phyloP scores from a whole-genome alignment of 2,797 vertebrate species.

The Karalla daura region DNA sequence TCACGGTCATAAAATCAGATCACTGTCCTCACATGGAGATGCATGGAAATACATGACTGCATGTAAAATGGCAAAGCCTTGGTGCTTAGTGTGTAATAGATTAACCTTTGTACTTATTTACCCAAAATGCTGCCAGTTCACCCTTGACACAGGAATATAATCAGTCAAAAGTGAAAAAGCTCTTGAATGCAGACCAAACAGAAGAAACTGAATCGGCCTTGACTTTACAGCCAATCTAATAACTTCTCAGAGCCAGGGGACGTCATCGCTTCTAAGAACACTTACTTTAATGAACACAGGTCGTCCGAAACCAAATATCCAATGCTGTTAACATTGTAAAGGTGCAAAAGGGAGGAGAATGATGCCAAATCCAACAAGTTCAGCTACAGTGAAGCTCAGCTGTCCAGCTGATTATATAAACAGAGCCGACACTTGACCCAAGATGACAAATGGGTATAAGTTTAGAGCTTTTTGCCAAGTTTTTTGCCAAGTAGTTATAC shows the following conservation, averaged over 20 bases:
- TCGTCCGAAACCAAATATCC: not conserved
- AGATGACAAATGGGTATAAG: too few relatives aligned
- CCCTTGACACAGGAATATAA: not conserved
- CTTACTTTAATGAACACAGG: not conserved
- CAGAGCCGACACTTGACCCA: not conserved
- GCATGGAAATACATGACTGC: not conserved
- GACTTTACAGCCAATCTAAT: not conserved
- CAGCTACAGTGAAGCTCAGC: not conserved
- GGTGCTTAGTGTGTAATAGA: not conserved
- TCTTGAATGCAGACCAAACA: not conserved
- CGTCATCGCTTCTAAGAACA: not conserved
- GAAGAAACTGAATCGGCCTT: not conserved
- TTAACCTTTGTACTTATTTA: not conserved
- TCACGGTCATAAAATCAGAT: conserved; percentile 42
- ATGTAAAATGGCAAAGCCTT: conserved; percentile 1
- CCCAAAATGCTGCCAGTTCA: not conserved
- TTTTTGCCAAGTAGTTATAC: too few relatives aligned
- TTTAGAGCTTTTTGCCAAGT: too few relatives aligned
- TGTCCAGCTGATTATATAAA: not conserved
- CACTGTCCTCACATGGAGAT: conserved; percentile 33
- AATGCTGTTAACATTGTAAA: too few relatives aligned
- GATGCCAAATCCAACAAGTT: not conserved
- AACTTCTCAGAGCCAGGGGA: not conserved
- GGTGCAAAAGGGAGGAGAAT: not conserved
- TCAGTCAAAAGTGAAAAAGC: not conserved